Evolutionary conservation across 1,140 invertebrate genomes (phyloP), one percentile per base, ranked within the genome.

Genomic region (Drosophila truncata): DNA sequence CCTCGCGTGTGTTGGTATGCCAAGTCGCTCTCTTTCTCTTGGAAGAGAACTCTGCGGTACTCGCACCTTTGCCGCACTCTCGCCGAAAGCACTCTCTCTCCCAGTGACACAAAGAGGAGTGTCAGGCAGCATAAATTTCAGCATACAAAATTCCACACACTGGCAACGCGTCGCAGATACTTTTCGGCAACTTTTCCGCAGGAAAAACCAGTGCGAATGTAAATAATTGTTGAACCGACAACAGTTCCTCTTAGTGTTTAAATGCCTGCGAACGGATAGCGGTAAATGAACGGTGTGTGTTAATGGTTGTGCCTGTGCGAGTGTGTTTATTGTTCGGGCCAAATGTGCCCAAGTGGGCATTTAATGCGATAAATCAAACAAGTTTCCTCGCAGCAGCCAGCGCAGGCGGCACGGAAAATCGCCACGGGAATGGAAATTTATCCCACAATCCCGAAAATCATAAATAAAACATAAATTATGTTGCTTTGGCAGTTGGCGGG

Each of bases 381-480:
- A 90, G 82, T 90, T 85, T 85, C 85, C 55, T 57, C 60, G 50
- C 60, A 23, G 63, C 67, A 57, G 35, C 23, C n/a, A 23, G 60
- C 52, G 61, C 23, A 37, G 39, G 23, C 67, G 62, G 31, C 61
- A 55, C 52, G 52, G 49, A 49, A 71, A 73, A 78, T 61, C 67
- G 58, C 63, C 71, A 77, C 64, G 78, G 64, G 66, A 72, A 81
- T 72, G 46, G 49, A 81, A 76, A 77, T 70, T 57, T 63, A 49
- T 49, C 42, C 20, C 44, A 72, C n/a, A 65, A 79, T 79, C 58
- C 44, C 41, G 29, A 46, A 41, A 84, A 90, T 85, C 74, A 90
- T 90, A 90, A 90, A 90, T 90, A 90, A 90, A 90, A 57, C 85
- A 90, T 90, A 90, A 90, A 90, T 90, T 90, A 88, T 88, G 85